These are phyloP conservation scores for Noctua janthina DNA, from an alignment of 2,888 invertebrate genomes.

Conservation along the genomic window DNA sequence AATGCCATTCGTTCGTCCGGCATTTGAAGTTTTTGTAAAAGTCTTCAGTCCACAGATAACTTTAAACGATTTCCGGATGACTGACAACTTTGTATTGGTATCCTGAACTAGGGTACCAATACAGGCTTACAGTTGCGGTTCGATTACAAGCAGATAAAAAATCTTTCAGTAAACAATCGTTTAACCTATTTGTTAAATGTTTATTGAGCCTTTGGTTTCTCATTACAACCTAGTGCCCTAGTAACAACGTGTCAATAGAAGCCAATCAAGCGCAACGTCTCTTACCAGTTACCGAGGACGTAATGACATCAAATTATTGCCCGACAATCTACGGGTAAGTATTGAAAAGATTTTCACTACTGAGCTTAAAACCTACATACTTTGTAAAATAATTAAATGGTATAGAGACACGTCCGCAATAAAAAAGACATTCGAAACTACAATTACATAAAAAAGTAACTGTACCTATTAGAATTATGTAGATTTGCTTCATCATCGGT, in stretches of 20 bases:
- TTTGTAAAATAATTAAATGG: slow-evolving; percentile 49
- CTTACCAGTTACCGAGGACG: slow-evolving; percentile 54
- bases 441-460: slow-evolving; percentile 60
- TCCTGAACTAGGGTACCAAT: slow-evolving; percentile 4
- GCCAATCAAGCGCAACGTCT: slow-evolving; percentile 68
- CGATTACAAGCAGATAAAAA: background rate
- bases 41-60: slow-evolving; percentile 25
- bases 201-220: slow-evolving; percentile 41
- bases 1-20: slow-evolving; percentile 24
- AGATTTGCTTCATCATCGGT: slow-evolving; percentile 64
- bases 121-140: background rate
- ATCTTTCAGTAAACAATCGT: background rate
- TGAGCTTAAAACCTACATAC: slow-evolving; percentile 61
- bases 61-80: slow-evolving; percentile 60
- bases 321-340: slow-evolving; percentile 9
- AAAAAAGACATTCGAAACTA: slow-evolving; percentile 47
- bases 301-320: slow-evolving; percentile 63
- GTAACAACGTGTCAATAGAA: slow-evolving; percentile 72
- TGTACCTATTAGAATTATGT: slow-evolving; percentile 53
- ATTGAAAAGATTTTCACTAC: slow-evolving; percentile 50
- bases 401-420: slow-evolving; percentile 53
- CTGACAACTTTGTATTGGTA: slow-evolving; percentile 33
- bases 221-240: slow-evolving; percentile 66
- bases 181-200: slow-evolving; percentile 26
- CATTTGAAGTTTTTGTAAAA: slow-evolving; percentile 46